A percentile compares a stretch with the other conserved stretches of the same genome.
phyloP scores from a whole-genome alignment of 1,140 invertebrate genomes.

The Orius insidiosus region DNA sequence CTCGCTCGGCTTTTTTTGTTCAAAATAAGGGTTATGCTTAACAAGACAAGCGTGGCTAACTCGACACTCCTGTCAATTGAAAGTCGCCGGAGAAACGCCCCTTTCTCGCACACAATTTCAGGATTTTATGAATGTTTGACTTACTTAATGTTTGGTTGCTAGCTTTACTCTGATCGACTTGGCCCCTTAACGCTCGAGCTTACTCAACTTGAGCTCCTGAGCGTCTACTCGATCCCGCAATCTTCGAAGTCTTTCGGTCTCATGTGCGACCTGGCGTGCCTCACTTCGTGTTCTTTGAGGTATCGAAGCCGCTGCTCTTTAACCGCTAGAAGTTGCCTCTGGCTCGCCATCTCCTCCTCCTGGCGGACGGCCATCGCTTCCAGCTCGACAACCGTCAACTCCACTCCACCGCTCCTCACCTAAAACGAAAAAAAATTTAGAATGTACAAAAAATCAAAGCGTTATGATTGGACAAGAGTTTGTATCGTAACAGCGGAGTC shows the following conservation, averaged over 20 bases:
- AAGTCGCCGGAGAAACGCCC: too few species aligned
- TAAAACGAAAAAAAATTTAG: background rate
- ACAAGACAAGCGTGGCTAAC: too few species aligned
- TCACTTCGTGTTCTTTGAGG: conserved; percentile 79
- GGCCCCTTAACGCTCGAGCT: conserved; percentile 75
- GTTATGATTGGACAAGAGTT: too few species aligned
- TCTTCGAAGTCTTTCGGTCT: conserved; percentile 70
- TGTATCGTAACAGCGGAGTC: too few species aligned
- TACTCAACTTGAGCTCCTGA: conserved; percentile 82
- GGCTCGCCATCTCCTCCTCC: conserved; percentile 88
- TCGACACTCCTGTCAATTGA: too few species aligned
- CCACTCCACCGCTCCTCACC: conserved; percentile 26
- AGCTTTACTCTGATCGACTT: conserved; percentile 78
- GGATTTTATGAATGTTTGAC: conserved; percentile 26
- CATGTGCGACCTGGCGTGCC: conserved; percentile 68
- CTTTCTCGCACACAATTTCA: too few species aligned
- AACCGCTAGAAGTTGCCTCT: conserved; percentile 75
- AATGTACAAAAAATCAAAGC: too few species aligned
- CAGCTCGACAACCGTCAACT: conserved; percentile 78
- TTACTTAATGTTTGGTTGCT: conserved; percentile 84
- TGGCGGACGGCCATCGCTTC: conserved; percentile 89
- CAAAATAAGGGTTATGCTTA: too few species aligned
- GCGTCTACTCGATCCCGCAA: conserved; percentile 80
- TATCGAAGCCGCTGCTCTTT: conserved; percentile 85
- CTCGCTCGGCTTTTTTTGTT: too few species aligned